Base-by-base conservation (phyloP, 2,888 invertebrate genomes). In the Loripinus fragilis region DNA sequence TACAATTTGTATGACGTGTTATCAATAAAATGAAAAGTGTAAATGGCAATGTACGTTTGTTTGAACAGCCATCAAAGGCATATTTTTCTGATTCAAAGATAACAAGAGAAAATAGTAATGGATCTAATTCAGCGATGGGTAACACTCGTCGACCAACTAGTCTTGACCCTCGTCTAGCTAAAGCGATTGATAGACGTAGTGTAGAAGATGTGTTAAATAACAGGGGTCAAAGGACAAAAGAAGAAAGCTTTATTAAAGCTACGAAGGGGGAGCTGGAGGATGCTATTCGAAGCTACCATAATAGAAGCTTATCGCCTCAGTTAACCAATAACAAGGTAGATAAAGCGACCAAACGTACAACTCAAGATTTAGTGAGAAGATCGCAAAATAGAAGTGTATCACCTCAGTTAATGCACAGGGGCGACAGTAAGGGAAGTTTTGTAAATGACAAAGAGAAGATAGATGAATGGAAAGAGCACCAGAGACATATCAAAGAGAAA, bases 301-400 rank as follows among this genome's bases (percentile, higher is more conserved):
- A 60, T 33, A 60, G 33, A 60, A 60, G 60, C 28, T 60, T 60
- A 20, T 60, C 60, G 2, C 60, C 60, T 12, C 33, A 30, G 17
- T 33, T 2, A 28, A 33, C 20, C 1, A 20, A 17, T 3, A 33
- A 30, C 1, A 60, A 20, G 33, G 5, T 60, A 17, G 60, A 20
- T 7, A 33, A 17, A 33, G 33, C 60, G 33, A 2, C 60, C 5
- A 60, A 60, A 20, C 30, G 33, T 12, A 8, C 5, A 33, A 28
- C 60, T 2, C 28, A 60, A 17, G 60, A 60, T 33, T 20, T 33
- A 17, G 33, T 60, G 7, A 60, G 60, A 33, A 17, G 60, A 33
- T n/a, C 60, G 3, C 60, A 60, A 7, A 60, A 60, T 33, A 3
- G 60, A 60, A 60, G 60, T 60, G 25, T 60, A 33, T 60, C 60